A percentile compares a stretch with the other conserved stretches of the same genome.
Conservation (phyloP, 2,797 vertebrate species). For the Antrozous pallidus region DNA sequence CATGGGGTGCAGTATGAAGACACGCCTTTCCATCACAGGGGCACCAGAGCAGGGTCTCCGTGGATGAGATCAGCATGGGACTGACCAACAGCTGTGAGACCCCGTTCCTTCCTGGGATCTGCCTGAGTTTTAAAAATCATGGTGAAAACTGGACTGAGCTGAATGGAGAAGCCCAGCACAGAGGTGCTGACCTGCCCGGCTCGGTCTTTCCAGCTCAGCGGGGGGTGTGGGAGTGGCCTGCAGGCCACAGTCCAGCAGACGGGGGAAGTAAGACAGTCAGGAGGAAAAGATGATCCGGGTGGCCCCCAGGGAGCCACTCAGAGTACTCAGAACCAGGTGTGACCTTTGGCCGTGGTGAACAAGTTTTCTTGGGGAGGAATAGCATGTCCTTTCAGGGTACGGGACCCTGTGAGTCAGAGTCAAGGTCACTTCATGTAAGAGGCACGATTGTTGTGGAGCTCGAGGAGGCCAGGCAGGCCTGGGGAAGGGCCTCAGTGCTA, state of each 20-base stretch:
- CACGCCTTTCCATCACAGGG: accelerated
- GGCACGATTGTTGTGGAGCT: slow-evolving; percentile 70
- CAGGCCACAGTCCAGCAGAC: neutral
- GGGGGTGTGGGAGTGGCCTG: neutral
- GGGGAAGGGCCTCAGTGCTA: slow-evolving; percentile 46
- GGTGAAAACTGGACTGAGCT: neutral
- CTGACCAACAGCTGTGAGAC: neutral
- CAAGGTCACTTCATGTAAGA: slow-evolving; percentile 73
- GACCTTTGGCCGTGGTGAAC: neutral
- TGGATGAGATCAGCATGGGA: accelerated
- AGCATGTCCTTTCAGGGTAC: neutral
- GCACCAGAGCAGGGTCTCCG: neutral
- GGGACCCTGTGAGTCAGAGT: slow-evolving; percentile 57
- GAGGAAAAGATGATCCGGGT: neutral
- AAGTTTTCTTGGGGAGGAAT: neutral
- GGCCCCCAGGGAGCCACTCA: neutral
- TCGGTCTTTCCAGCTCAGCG: neutral
- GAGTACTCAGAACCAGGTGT: neutral
- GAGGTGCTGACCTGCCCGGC: neutral
- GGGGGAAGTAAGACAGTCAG: neutral
- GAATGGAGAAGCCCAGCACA: neutral
- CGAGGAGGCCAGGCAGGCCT: neutral
- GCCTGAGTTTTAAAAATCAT: neutral
- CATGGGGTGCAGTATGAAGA: neutral
- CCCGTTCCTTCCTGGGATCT: neutral